phyloP scores from a whole-genome alignment of 2,113 vertebrate genomes.

The Baryphthengus martii region DNA sequence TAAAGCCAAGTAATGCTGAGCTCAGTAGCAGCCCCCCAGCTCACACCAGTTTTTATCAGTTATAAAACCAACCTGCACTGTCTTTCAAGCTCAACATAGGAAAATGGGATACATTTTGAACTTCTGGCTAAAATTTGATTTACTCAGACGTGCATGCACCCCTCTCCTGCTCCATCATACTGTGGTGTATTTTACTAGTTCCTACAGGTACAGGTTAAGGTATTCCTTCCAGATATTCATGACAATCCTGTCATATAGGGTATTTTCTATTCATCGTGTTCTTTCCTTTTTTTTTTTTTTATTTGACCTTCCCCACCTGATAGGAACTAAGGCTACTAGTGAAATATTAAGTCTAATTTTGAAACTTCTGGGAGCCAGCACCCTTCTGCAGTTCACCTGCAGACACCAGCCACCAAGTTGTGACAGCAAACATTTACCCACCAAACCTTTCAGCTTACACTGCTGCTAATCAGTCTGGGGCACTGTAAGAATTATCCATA shows the following conservation, averaged over 20 bases:
- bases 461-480: not conserved
- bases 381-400: not conserved
- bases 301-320: not conserved
- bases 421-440: not conserved
- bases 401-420: not conserved
- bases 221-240: not conserved
- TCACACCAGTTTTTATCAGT: not conserved
- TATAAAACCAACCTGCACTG: slow-evolving; percentile 27
- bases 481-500: not conserved
- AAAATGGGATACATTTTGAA: not conserved
- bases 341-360: not conserved
- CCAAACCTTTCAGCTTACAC: not conserved
- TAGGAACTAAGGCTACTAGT: not conserved
- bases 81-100: not conserved
- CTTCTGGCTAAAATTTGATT: not conserved
- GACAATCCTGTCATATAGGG: not conserved
- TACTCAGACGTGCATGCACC: not conserved
- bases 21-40: slow-evolving; percentile 32
- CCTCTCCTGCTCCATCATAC: not conserved
- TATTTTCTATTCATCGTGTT: not conserved
- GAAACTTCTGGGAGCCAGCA: not conserved
- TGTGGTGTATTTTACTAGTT: not conserved
- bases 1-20: slow-evolving; percentile 35
- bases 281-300: not conserved
- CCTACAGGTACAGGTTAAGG: not conserved